Evolutionary conservation across 2,888 invertebrate genomes (phyloP), one percentile per base, ranked within the genome.

Genomic region (Cerceris rybyensis): DNA sequence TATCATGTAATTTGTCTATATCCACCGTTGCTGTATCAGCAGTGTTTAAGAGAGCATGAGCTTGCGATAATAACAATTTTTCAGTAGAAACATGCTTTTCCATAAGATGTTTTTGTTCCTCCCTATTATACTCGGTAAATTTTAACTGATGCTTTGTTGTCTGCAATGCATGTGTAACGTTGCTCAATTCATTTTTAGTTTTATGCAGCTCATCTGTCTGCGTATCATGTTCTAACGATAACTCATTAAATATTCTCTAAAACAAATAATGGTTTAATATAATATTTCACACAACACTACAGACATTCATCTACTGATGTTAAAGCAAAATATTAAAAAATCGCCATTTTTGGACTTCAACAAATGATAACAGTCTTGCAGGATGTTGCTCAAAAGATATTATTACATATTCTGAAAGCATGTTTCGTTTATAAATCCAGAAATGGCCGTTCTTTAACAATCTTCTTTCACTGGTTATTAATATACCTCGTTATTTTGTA

Each of bases 41-140:
- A 0, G 95, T 95, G 50, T 93, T 91, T 9, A 97, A 90, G 42
- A 98, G 92, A 85, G 94, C 91, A 8, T 92, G 86, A 0, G 96
- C 96, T 90, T 97, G 96, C 0, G 92, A 90, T 0, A 93, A 93
- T 17, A 98, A 93, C 39, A 92, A 89, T 39, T 92, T 89, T 90
- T 97, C 97, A 0, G 96, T 96, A 54, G 93, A 93, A 2, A 93
- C 92, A 83, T 96, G 96, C 50, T 94, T 94, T 6, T 93, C 91
- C 8, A 97, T 94, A 52, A 98, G 91, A 87, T 95, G 93, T 72
- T 94, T 93, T 84, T 96, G 95, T 84, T 96, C 96, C 73, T 95
- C 95, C 71, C 94, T 94, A 28, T 94, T 94, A 65, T 61, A 76
- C 81, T 92, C 92, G 0, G 93, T 93, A 16, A 91, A 89, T 16